Evolutionary conservation across 1,140 invertebrate species (phyloP).

Genomic region (Eumaeus atala): DNA sequence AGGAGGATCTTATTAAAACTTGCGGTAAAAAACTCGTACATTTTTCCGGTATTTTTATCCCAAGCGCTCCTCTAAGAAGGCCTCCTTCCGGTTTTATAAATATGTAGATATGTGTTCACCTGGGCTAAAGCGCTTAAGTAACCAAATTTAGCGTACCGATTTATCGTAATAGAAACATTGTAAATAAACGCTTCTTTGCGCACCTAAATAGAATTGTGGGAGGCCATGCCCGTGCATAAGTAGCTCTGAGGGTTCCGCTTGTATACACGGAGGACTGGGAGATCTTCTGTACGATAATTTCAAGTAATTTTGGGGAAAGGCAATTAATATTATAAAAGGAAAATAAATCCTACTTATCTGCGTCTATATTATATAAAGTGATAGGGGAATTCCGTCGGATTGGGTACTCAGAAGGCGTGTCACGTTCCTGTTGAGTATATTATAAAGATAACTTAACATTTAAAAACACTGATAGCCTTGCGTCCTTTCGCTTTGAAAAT

Average conservation of each 20-base stretch:
- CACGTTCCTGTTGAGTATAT: no score
- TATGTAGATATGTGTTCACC: constrained; percentile 71
- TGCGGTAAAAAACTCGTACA: constrained; percentile 59
- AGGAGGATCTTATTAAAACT: constrained; percentile 70
- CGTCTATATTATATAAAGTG: no score
- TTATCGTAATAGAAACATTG: constrained; percentile 68
- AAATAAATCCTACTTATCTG: background rate
- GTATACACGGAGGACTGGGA: background rate
- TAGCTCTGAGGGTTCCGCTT: constrained; percentile 20
- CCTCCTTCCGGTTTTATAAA: constrained; percentile 69
- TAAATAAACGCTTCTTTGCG: constrained; percentile 51
- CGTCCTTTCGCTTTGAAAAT: no score
- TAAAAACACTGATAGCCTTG: no score
- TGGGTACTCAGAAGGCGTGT: no score
- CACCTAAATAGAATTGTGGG: constrained; percentile 55
- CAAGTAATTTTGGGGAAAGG: background rate
- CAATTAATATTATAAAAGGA: background rate
- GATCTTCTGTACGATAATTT: constrained; percentile 3
- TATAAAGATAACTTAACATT: no score
- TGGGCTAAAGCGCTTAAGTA: constrained; percentile 47
- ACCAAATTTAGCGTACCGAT: constrained; percentile 64
- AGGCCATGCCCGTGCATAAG: constrained; percentile 57
- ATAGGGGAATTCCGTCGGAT: no score
- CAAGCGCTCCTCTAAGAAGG: constrained; percentile 56
- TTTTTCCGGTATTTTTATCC: constrained; percentile 64